Evolutionary conservation across 2,113 vertebrate genomes (phyloP).

Genomic region (Syngnathus typhle): DNA sequence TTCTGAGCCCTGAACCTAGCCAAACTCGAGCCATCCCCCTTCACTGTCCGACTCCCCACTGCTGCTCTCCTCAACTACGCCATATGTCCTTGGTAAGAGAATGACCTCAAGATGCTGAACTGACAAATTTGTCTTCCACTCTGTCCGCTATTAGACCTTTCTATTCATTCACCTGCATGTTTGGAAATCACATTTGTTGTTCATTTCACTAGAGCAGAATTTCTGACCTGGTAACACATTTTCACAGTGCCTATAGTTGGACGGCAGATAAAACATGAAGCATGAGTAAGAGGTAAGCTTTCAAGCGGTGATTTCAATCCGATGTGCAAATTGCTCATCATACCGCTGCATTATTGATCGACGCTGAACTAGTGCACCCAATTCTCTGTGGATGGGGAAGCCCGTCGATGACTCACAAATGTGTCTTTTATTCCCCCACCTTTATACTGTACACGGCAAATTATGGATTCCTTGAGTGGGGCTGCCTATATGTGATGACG

Average conservation of each 20-base stretch:
- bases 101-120: conserved; percentile 63
- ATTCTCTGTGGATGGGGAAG: conserved; percentile 27
- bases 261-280: conserved; percentile 15
- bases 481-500: not conserved
- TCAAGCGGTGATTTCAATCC: conserved; percentile 34
- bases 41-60: conserved; percentile 7
- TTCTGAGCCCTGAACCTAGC: conserved; percentile 5
- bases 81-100: conserved; percentile 57
- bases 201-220: conserved; percentile 2
- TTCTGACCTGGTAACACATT: conserved; percentile 1
- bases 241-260: not conserved
- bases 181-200: not conserved
- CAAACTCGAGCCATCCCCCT: conserved; percentile 24
- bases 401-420: conserved; percentile 32
- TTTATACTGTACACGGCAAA: not conserved
- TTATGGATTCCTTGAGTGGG: not conserved
- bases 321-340: conserved; percentile 34
- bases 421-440: conserved; percentile 1
- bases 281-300: conserved; percentile 19
- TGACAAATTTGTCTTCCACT: conserved; percentile 41
- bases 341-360: conserved; percentile 42
- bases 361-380: conserved; percentile 29
- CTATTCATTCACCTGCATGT: not conserved
- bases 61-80: conserved; percentile 22
- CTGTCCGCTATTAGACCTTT: conserved; percentile 22